Evolutionary conservation across 2,888 invertebrate genomes (phyloP), one percentile per base, ranked within the genome.

Genomic region (Helleia helle): DNA sequence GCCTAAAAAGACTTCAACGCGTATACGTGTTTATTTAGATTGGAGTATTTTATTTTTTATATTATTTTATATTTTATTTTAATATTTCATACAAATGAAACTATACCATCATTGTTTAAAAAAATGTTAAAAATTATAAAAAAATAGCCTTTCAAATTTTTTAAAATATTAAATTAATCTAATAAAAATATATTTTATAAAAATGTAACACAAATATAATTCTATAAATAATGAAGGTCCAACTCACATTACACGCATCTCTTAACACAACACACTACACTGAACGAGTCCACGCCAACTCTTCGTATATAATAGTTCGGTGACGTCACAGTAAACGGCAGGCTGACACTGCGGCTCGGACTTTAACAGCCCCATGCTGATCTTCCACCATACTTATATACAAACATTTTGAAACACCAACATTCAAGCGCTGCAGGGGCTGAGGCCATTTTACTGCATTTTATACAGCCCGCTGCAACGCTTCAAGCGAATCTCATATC

Each of bases 231-330:
- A 38, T 34, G 38, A 40, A 47, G 41, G 43, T 26, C 13, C 12
- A 48, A 50, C 50, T 50, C 46, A 50, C 50, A 28, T 43, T 12
- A 36, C 43, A 29, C 36, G 38, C 31, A 30, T 38, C 36, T 28
- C 38, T 38, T 44, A 41, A 38, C 50, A 49, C 49, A 27, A 47
- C 45, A 48, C 49, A 46, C 38, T 26, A 36, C 47, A 50, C 50
- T 48, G 45, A 30, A 36, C 39, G 36, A 29, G 36, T 28, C 30
- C 36, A 27, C 37, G 39, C 39, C 38, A 36, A 36, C 36, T 28
- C 41, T 37, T 29, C 40, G 34, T 41, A 41, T 46, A 43, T 46
- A 46, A 41, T 30, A 43, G 38, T 40, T 39, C 25, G 25, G 41
- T 46, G 46, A 46, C 46, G 46, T 46, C 46, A 43, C 41, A 9